A percentile compares a stretch with the other conserved stretches of the same genome.
These are phyloP conservation scores for Cichlasoma orientale DNA, from an alignment of 2,797 vertebrate genomes.

Conservation along the genomic window DNA sequence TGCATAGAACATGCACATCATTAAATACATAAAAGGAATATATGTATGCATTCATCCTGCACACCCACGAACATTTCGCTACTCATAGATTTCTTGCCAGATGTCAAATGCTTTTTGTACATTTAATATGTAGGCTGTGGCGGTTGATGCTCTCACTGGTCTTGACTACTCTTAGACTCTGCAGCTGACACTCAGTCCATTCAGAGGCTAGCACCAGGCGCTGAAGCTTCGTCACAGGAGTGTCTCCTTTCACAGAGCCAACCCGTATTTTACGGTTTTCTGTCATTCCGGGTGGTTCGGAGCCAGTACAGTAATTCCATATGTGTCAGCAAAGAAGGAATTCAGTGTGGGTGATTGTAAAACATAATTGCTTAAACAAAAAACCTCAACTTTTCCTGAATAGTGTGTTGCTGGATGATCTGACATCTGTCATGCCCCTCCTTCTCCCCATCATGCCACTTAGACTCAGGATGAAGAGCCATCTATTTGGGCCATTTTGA, in stretches of 20 bases:
- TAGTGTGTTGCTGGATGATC: constrained; percentile 40
- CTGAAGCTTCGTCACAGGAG: constrained; percentile 44
- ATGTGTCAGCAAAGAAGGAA: constrained; percentile 68
- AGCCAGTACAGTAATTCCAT: constrained; percentile 63
- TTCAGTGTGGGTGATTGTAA: constrained; percentile 62
- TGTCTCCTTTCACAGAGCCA: constrained; percentile 58
- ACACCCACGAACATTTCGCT: constrained; percentile 34
- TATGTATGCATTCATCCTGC: constrained; percentile 31
- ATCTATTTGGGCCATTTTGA: constrained; percentile 46
- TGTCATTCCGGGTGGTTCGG: constrained; percentile 59
- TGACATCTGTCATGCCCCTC: constrained; percentile 19
- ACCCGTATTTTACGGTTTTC: constrained; percentile 63
- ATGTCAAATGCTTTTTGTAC: constrained; percentile 55
- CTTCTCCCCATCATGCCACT: constrained; percentile 14
- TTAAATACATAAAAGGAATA: constrained; percentile 48
- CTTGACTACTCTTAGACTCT: constrained; percentile 38
- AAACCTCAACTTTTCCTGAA: constrained; percentile 60
- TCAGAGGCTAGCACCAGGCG: constrained; percentile 28
- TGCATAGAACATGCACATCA: constrained; percentile 10
- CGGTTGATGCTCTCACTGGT: constrained; percentile 36
- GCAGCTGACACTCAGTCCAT: constrained; percentile 44
- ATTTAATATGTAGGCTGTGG: constrained; percentile 42
- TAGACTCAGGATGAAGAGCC: constrained; percentile 27
- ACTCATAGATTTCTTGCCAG: constrained; percentile 37
- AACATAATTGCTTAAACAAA: constrained; percentile 60